A percentile compares a stretch with the other conserved stretches of the same genome.
Evolutionary conservation across 2,888 invertebrate species (phyloP).

Genomic region (Perdita meconis): DNA sequence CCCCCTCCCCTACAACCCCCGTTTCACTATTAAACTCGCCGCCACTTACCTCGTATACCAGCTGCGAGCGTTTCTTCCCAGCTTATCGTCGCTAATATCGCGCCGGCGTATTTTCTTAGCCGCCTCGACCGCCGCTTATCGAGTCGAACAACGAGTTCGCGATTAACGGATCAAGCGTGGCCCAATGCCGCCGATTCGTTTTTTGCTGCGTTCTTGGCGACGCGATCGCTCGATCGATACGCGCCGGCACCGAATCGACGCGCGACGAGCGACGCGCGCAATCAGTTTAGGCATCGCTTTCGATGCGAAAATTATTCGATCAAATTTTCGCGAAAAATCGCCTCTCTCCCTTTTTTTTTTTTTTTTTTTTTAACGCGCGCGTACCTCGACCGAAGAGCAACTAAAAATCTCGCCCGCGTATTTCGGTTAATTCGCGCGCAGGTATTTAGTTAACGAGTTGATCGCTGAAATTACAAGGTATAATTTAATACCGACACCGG

Average conservation of each 20-base stretch:
- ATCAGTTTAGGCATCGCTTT: background rate
- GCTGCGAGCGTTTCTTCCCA: constrained; percentile 47
- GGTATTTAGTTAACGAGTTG: constrained; percentile 61
- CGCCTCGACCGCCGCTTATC: background rate
- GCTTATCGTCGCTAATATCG: constrained; percentile 38
- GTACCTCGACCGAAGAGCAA: background rate
- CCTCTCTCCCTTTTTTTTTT: too few species aligned
- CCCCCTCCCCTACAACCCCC: constrained; percentile 19
- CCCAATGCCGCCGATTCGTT: too few species aligned
- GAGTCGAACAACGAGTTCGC: too few species aligned
- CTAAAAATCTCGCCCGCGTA: too few species aligned
- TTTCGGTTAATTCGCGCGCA: constrained; percentile 34
- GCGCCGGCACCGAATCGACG: too few species aligned
- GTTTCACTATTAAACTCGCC: constrained; percentile 50
- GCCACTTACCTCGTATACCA: constrained; percentile 53
- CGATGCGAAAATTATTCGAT: background rate
- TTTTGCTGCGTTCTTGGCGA: too few species aligned
- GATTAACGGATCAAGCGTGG: too few species aligned
- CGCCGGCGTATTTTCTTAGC: constrained; percentile 16
- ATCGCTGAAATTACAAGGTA: constrained; percentile 61
- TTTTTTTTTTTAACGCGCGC: too few species aligned
- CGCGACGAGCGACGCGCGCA: background rate
- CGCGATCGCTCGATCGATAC: background rate
- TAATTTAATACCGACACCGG: constrained; percentile 61
- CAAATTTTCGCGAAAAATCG: background rate